Evolutionary conservation across 2,113 vertebrate genomes (phyloP), one percentile per base, ranked within the genome.

Genomic region (Seriola dumerili): DNA sequence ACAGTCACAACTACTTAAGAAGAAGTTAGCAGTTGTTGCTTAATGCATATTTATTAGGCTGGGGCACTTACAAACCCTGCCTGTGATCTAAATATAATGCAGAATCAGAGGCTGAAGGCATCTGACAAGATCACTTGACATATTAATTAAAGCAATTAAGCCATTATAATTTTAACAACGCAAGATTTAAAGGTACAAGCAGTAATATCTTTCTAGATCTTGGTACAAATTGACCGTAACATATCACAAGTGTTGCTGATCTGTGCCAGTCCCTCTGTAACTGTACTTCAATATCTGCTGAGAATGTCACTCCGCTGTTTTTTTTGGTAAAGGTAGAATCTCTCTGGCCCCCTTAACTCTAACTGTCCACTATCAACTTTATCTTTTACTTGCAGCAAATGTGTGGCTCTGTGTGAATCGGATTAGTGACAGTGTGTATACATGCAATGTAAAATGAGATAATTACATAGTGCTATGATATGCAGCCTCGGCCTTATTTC

Each of bases 41-140:
- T 83, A 91, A 93, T 89, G 77, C 81, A 70, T 75, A 87, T 90
- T 76, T 87, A 91, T 93, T 85, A 89, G 67, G 55, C 58, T 70
- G 57, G 52, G 74, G 52, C 83, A 85, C 61, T 76, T 72, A 86
- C 64, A 76, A 52, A 76, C 61, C 48, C 58, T 42, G 78, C 52
- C 25, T 81, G 79, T 16, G 2, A 21, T 70, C 70, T 81, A 70
- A 81, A 84, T 62, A 68, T 88, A 83, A 88, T 54, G 44, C 50
- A 78, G 70, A 84, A 74, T 57, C 38, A 76, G 69, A 71, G 73
- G 75, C 65, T 72, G 17, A 89, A 73, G 72, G 57, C 50, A 72
- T 81, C 61, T 77, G 76, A 90, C 79, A 86, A 79, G 68, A 73
- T 89, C 59, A 69, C 73, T 70, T 54, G 58, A 71, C 66, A 65